Conservation (phyloP, 2,888 invertebrate genomes). For the Aphidius colemani region DNA sequence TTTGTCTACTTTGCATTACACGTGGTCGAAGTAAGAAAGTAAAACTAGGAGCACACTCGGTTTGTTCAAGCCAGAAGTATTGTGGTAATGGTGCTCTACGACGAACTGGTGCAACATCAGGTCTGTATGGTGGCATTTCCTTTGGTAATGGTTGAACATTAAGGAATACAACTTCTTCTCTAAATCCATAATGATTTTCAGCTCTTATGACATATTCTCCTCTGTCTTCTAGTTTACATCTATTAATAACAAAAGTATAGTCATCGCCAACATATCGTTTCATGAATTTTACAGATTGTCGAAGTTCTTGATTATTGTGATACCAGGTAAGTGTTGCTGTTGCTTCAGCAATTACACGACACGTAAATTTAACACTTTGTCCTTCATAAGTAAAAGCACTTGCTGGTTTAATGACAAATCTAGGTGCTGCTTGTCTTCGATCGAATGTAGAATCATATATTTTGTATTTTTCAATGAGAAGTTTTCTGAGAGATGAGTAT, state of each 20-base stretch:
- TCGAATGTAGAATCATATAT: conserved; percentile 96
- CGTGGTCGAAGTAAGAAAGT: conserved; percentile 98
- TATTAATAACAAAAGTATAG: conserved; percentile 96
- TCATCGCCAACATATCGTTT: conserved; percentile 95
- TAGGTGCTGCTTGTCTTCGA: conserved; percentile 95
- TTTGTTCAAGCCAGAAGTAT: conserved; percentile 90
- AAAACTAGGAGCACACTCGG: conserved; percentile 92
- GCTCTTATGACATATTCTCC: conserved; percentile 97
- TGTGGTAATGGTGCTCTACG: conserved; percentile 82
- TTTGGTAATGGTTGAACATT: conserved; percentile 89
- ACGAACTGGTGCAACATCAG: conserved; percentile 73
- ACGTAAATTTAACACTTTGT: conserved; percentile 96
- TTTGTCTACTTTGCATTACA: conserved; percentile 94
- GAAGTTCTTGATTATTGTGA: conserved; percentile 87
- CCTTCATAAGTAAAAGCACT: conserved; percentile 97
- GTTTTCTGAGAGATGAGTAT: conserved; percentile 93
- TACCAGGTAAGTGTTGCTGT: conserved; percentile 96
- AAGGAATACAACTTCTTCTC: conserved; percentile 95
- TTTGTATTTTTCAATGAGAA: conserved; percentile 93
- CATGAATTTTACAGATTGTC: conserved; percentile 99
- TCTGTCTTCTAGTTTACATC: conserved; percentile 91
- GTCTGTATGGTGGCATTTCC: conserved; percentile 70
- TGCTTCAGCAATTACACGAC: conserved; percentile 93
- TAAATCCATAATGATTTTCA: conserved; percentile 93
- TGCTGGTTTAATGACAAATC: conserved; percentile 96